A percentile compares a stretch with the other conserved stretches of the same genome.
phyloP scores from a whole-genome alignment of 2,888 invertebrate species.

The Melanostoma mellinum region DNA sequence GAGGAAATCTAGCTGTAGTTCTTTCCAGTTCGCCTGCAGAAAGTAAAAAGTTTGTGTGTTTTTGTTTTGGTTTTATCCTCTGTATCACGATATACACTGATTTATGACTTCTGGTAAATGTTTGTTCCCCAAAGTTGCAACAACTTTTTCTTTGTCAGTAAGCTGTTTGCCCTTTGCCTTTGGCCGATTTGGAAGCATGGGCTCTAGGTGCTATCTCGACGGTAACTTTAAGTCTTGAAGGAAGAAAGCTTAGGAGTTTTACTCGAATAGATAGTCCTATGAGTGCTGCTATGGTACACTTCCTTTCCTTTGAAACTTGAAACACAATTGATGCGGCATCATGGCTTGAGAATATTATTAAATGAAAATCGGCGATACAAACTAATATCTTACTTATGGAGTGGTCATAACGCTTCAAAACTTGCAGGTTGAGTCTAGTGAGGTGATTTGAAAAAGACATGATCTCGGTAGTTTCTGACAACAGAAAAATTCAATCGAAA shows the following conservation, averaged over 20 bases:
- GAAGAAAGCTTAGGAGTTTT: conserved; percentile 92
- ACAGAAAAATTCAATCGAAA: too few relatives aligned
- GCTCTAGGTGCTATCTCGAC: conserved; percentile 96
- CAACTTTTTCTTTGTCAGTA: conserved; percentile 98
- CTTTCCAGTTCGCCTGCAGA: conserved; percentile 40
- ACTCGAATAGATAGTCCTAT: conserved; percentile 95
- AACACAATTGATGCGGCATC: too few relatives aligned
- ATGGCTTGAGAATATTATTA: too few relatives aligned
- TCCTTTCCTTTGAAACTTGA: too few relatives aligned
- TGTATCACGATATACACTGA: conserved; percentile 89
- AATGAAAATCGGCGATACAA: too few relatives aligned
- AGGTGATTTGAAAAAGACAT: too few relatives aligned
- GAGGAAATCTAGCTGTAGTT: too few relatives aligned
- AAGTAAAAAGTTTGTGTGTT: conserved; percentile 38
- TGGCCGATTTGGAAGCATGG: conserved; percentile 94
- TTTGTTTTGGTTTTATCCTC: conserved; percentile 69
- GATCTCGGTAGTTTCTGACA: too few relatives aligned
- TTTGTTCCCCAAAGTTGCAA: conserved; percentile 97
- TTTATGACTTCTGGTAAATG: conserved; percentile 96
- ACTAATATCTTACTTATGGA: too few relatives aligned
- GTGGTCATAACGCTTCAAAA: too few relatives aligned
- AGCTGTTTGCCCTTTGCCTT: conserved; percentile 99
- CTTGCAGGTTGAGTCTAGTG: too few relatives aligned
- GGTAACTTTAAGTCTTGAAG: conserved; percentile 91
- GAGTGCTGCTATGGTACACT: conserved; percentile 98